phyloP scores from a whole-genome alignment of 2,797 vertebrate species.

The Sebastes nivosus region DNA sequence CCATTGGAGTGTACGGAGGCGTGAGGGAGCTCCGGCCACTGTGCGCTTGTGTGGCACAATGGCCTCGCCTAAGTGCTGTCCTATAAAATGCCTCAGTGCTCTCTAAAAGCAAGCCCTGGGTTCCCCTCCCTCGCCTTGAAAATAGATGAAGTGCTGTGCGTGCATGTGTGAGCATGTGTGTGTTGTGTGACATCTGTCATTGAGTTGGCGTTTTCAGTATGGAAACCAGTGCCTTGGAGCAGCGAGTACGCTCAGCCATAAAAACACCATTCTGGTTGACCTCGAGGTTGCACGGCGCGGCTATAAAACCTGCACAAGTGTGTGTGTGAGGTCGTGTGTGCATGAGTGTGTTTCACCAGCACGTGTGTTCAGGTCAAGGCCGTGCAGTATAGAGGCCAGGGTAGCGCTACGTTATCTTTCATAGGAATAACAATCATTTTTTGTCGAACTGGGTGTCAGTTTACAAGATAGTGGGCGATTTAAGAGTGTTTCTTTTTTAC shows the following conservation, averaged over 20 bases:
- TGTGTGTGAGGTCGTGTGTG: neutral
- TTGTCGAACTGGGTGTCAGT: neutral
- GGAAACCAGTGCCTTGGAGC: slow-evolving; percentile 57
- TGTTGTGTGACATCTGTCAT: slow-evolving; percentile 67
- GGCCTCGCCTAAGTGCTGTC: slow-evolving; percentile 82
- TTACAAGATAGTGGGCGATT: neutral
- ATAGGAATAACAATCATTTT: neutral
- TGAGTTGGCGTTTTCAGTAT: slow-evolving; percentile 70
- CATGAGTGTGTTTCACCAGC: neutral
- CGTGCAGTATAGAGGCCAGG: slow-evolving; percentile 16
- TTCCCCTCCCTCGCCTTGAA: slow-evolving; percentile 64
- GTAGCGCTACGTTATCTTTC: neutral
- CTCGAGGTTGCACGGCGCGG: slow-evolving; percentile 43
- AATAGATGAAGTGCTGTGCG: slow-evolving; percentile 67
- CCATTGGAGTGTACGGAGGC: slow-evolving; percentile 80
- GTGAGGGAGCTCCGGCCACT: slow-evolving; percentile 74
- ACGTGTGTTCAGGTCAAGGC: slow-evolving; percentile 36
- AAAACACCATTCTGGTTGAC: slow-evolving; percentile 66
- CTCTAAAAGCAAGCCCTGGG: slow-evolving; percentile 75
- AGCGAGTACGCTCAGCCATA: slow-evolving; percentile 43
- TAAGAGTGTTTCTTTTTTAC: neutral
- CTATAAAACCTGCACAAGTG: slow-evolving; percentile 32
- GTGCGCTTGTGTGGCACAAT: slow-evolving; percentile 79
- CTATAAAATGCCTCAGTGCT: slow-evolving; percentile 85
- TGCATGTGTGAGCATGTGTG: slow-evolving; percentile 49